Percentiles rank a stretch among this genome's conserved stretches.
phyloP scores from a whole-genome alignment of 2,888 invertebrate genomes.

The Amiota minor region DNA sequence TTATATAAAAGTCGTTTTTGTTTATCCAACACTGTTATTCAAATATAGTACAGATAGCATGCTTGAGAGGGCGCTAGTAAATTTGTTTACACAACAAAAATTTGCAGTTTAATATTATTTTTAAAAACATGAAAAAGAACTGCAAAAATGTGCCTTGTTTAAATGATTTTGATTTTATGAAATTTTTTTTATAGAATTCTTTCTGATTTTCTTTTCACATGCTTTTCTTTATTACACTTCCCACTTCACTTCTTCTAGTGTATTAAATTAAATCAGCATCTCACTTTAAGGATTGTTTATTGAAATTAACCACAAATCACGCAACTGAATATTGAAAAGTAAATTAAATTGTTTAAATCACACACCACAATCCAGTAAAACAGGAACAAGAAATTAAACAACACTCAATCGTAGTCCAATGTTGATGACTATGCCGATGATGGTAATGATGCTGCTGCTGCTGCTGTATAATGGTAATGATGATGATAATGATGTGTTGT shows the following conservation, averaged over 20 bases:
- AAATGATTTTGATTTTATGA: too few species aligned
- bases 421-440: constrained; percentile 4
- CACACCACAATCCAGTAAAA: constrained; percentile 59
- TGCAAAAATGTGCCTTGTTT: too few species aligned
- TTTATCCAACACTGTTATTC: too few species aligned
- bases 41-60: constrained; percentile 41
- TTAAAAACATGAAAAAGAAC: not conserved
- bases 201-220: constrained; percentile 1
- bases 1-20: too few species aligned
- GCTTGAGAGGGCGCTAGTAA: not conserved
- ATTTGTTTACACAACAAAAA: not conserved
- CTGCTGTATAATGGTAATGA: too few species aligned
- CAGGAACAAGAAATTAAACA: not conserved
- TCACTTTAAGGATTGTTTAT: constrained; percentile 60
- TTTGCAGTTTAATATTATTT: not conserved
- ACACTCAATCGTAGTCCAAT: not conserved
- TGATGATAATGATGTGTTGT: too few species aligned
- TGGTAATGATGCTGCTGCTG: not conserved
- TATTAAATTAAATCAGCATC: constrained; percentile 25
- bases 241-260: too few species aligned
- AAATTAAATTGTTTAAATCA: constrained; percentile 46
- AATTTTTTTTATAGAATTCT: not conserved
- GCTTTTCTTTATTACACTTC: too few species aligned
- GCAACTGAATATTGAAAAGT: not conserved
- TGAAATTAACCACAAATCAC: constrained; percentile 64